These are phyloP conservation scores for Noctua janthina DNA, from an alignment of 2,888 invertebrate species.

Conservation along the genomic window DNA sequence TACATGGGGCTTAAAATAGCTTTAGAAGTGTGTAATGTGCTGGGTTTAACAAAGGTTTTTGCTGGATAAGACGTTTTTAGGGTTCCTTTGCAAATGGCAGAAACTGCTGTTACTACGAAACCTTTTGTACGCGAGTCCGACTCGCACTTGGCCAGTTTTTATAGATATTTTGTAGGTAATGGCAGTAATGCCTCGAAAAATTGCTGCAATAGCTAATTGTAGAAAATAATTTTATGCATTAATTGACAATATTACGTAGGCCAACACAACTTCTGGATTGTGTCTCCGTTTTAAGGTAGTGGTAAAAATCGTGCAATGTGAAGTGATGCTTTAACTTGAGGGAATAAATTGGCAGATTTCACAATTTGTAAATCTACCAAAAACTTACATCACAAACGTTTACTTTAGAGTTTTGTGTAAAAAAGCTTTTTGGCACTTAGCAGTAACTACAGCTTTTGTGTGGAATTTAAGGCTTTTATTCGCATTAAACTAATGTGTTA, in stretches of 20 bases:
- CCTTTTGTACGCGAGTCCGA: background rate
- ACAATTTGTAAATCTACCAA: slow-evolving; percentile 22
- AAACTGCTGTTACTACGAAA: background rate
- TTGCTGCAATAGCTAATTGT: background rate
- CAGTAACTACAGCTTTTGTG: slow-evolving; percentile 46
- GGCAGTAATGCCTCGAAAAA: background rate
- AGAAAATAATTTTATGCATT: background rate
- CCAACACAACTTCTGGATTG: background rate
- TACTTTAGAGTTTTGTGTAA: slow-evolving; percentile 42
- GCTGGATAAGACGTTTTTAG: no score
- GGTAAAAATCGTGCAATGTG: background rate
- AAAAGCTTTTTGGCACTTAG: slow-evolving; percentile 59
- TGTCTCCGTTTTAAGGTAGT: background rate
- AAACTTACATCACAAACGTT: slow-evolving; percentile 34
- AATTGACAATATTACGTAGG: background rate
- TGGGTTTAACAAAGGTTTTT: background rate
- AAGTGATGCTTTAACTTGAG: slow-evolving; percentile 5
- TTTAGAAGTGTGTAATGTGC: background rate
- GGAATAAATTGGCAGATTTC: slow-evolving; percentile 21
- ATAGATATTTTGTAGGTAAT: background rate
- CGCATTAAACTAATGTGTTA: slow-evolving; percentile 52
- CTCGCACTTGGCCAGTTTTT: background rate
- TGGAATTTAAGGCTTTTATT: slow-evolving; percentile 43
- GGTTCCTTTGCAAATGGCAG: background rate
- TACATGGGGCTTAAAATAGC: slow-evolving; percentile 4